Evolutionary conservation across 1,140 invertebrate genomes (phyloP).

Genomic region (Medauroidea extradentata): DNA sequence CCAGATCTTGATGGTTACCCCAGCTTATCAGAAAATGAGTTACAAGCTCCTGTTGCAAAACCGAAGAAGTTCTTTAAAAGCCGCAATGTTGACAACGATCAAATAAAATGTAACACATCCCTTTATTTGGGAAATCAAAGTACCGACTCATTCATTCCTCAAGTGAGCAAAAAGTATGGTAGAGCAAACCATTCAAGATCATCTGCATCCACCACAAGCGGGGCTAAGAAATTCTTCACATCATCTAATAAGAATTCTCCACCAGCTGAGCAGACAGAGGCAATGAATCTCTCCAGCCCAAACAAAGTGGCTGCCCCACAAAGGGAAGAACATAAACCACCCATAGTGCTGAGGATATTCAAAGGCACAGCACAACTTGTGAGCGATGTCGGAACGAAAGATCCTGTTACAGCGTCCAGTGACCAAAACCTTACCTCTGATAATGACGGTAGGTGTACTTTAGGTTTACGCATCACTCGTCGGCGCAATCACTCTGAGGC

Average conservation of each 20-base stretch:
- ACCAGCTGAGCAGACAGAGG: slow-evolving; percentile 30
- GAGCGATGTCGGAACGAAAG: not conserved
- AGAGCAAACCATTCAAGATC: not conserved
- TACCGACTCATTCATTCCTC: not conserved
- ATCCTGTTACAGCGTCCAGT: no score
- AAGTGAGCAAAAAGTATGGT: slow-evolving; percentile 2
- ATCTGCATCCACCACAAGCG: not conserved
- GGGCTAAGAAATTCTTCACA: slow-evolving; percentile 19
- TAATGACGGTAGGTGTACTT: no score
- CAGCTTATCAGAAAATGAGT: no score
- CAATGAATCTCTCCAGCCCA: slow-evolving; percentile 34
- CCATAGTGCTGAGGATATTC: slow-evolving; percentile 62
- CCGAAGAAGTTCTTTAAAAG: slow-evolving; percentile 91
- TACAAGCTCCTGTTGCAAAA: slow-evolving; percentile 48
- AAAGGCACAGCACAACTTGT: slow-evolving; percentile 56
- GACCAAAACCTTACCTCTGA: no score
- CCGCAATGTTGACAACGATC: slow-evolving; percentile 55
- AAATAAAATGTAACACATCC: not conserved
- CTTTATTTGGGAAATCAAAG: slow-evolving; percentile 9
- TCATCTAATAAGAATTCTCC: slow-evolving; percentile 2
- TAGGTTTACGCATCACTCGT: no score
- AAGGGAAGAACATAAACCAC: slow-evolving; percentile 53
- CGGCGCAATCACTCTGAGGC: no score
- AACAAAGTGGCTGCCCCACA: not conserved
- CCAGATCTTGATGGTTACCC: no score